phyloP scores from a whole-genome alignment of 1,140 invertebrate species.

The Venustaconcha ellipsiformis region DNA sequence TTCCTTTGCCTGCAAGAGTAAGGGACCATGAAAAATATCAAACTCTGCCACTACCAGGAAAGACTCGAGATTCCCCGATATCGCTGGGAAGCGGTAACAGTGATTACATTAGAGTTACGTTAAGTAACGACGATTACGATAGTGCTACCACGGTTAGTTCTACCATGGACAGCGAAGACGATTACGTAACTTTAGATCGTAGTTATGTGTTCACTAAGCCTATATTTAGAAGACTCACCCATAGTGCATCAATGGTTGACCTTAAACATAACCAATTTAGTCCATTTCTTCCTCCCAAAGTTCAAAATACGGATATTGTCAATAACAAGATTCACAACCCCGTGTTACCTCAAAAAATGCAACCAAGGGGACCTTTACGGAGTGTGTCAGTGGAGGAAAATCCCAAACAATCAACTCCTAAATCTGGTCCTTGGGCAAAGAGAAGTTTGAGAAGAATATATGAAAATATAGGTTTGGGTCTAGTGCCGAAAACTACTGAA shows the following conservation, averaged over 20 bases:
- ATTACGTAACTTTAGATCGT: constrained; percentile 46
- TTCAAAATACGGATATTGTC: constrained; percentile 22
- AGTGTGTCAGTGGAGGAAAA: constrained; percentile 31
- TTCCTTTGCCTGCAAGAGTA: constrained; percentile 14
- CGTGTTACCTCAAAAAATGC: constrained; percentile 23
- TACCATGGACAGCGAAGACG: constrained; percentile 36
- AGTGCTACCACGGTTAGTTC: constrained; percentile 33
- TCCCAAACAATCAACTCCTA: background rate
- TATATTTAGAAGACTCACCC: constrained; percentile 6
- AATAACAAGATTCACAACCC: background rate
- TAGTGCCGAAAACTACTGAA: too few relatives aligned
- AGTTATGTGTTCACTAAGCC: constrained; percentile 32
- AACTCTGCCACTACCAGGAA: constrained; percentile 14
- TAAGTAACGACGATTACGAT: constrained; percentile 28
- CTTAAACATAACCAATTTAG: constrained; percentile 20
- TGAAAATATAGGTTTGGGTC: constrained; percentile 21
- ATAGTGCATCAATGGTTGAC: constrained; percentile 32
- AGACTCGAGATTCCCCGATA: constrained; percentile 27
- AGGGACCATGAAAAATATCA: constrained; percentile 4
- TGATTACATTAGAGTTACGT: constrained; percentile 19
- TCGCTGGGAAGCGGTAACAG: constrained; percentile 25
- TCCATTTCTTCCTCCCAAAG: constrained; percentile 27
- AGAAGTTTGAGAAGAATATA: constrained; percentile 30
- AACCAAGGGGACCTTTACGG: constrained; percentile 13
- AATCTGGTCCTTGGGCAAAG: constrained; percentile 26